Base-by-base conservation (phyloP, 1,140 invertebrate genomes). In the Atta texana region DNA sequence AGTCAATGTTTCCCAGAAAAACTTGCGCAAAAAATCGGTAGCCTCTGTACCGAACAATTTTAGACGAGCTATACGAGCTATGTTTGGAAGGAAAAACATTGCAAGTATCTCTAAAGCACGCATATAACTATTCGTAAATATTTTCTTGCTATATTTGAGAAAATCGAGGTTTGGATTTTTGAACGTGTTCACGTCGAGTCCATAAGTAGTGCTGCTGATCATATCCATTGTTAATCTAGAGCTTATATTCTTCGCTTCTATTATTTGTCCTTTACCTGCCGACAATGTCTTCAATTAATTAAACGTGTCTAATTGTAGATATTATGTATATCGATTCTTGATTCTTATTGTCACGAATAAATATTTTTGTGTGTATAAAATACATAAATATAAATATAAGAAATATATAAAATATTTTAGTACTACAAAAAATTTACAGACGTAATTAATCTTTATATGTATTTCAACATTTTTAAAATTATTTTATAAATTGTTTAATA, bases 201-300 rank as follows among this genome's bases (percentile, higher is more conserved):
- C 97, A 87, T 96, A 97, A 16, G 95, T 96, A 57, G 96, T 96
- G 5, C 93, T 95, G 2, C 95, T 96, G 31, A 97, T 96, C 2
- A 96, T 93, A 88, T 97, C 97, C 44, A 96, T 96, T 0, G 96
- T 96, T 82, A 96, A 97, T 24, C 94, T 94, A 0, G 93, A 94
- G 44, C 95, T 93, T 0, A 96, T 28, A 34, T 96, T 94, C 64
- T 94, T 95, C 0, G 95, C 77, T 51, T 95, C 93, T 0, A 96
- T 64, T 8, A 8, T 14, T 10, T 86, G 71, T 14, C 85, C 90
- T 0, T 75, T 61, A 12, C 44, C 93, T 93, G 64, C 0, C 64
- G 18, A 6, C 8, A 80, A 68, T 55, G 8, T 80, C 10, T n/a
- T 24, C 8, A 8, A 7, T 14, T 14, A 6, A 66, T 49, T 61